phyloP scores from a whole-genome alignment of 2,888 invertebrate genomes.

The Lasioglossum malachurum region DNA sequence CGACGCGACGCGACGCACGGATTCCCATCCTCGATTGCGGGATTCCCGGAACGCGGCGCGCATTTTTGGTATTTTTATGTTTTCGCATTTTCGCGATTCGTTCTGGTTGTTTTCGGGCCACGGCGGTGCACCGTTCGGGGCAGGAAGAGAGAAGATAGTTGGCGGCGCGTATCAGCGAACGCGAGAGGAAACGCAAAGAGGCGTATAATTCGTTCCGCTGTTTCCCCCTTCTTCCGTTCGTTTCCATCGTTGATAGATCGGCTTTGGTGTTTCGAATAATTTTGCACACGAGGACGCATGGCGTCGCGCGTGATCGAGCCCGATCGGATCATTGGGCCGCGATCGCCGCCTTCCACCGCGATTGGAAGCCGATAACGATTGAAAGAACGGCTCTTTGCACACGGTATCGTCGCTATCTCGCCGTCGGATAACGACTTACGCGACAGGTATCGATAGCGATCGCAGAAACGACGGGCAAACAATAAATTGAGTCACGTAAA shows the following conservation, averaged over 20 bases:
- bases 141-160: conserved; percentile 9
- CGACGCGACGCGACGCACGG: not conserved
- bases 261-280: not conserved
- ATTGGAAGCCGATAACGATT: not conserved
- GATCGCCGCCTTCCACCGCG: not conserved
- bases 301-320: not conserved
- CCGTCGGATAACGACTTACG: conserved; percentile 41
- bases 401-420: conserved; percentile 53
- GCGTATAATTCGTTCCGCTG: not conserved
- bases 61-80: not conserved
- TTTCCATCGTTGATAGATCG: not conserved
- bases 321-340: not conserved
- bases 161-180: not conserved
- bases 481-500: conserved; percentile 20
- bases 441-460: conserved; percentile 36
- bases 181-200: conserved; percentile 6
- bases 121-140: not conserved
- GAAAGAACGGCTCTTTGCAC: conserved; percentile 53
- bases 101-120: not conserved
- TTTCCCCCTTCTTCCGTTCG: not conserved
- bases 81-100: not conserved
- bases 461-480: not conserved
- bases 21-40: not conserved
- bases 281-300: not conserved
- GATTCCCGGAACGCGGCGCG: not conserved